These are phyloP conservation scores for Sarcophaga rosellei DNA, from an alignment of 2,888 invertebrate species.

Conservation along the genomic window DNA sequence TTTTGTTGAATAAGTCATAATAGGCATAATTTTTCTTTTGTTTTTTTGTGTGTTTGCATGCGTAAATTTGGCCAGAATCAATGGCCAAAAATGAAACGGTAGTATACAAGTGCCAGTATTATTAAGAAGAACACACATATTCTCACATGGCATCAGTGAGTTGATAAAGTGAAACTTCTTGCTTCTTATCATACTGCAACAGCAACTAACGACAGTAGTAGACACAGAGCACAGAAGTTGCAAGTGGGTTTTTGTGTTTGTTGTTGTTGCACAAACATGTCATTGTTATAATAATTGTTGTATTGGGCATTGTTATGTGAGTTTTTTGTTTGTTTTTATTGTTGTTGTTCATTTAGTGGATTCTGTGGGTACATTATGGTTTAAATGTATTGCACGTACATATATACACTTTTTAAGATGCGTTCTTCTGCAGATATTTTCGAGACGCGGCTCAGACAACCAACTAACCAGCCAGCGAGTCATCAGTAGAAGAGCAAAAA, in stretches of 20 bases:
- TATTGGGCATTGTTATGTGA: conserved; percentile 60
- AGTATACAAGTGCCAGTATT: conserved; percentile 65
- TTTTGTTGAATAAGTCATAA: conserved; percentile 24
- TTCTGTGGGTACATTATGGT: background rate
- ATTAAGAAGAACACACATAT: conserved; percentile 69
- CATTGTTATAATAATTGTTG: conserved; percentile 67
- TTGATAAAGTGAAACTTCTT: conserved; percentile 47
- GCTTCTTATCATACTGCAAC: conserved; percentile 4
- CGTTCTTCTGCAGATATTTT: conserved; percentile 41
- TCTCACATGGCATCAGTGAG: conserved; percentile 61
- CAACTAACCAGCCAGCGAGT: conserved; percentile 28
- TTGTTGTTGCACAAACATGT: conserved; percentile 56
- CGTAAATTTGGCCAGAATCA: conserved; percentile 52
- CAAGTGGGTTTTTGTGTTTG: conserved; percentile 38
- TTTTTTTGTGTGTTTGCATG: conserved; percentile 48
- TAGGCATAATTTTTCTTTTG: conserved; percentile 2
- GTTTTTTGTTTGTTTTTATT: conserved; percentile 24
- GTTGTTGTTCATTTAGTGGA: conserved; percentile 1
- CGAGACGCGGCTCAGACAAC: conserved; percentile 37
- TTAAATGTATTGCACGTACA: conserved; percentile 43
- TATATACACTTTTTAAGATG: conserved; percentile 22
- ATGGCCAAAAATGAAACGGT: conserved; percentile 34
- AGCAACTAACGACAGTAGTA: conserved; percentile 33
- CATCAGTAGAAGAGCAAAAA: conserved; percentile 36
- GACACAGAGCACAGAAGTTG: conserved; percentile 44